These are phyloP conservation scores for Psilopsiagon aymara DNA, from an alignment of 2,113 vertebrate genomes.

Conservation along the genomic window DNA sequence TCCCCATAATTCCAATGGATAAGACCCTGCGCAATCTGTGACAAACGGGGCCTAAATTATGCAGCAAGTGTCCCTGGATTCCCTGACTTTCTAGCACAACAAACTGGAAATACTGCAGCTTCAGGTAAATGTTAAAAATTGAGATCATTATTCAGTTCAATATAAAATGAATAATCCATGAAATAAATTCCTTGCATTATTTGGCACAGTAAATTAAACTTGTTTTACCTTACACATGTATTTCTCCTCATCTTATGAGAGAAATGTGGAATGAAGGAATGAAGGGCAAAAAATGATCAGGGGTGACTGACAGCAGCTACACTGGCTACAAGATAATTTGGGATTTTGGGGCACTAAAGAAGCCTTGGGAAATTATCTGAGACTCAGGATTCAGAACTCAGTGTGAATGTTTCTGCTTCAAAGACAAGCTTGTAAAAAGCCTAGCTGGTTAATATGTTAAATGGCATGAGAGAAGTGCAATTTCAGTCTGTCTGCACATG, in stretches of 20 bases:
- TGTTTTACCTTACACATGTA: neutral
- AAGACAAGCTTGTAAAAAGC: neutral
- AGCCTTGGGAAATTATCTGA: neutral
- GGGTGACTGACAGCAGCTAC: neutral
- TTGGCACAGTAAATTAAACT: constrained; percentile 24
- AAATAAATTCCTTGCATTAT: constrained; percentile 11
- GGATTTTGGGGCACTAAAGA: neutral
- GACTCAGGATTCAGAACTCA: neutral
- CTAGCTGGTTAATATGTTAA: neutral
- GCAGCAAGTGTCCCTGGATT: neutral
- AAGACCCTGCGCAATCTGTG: neutral
- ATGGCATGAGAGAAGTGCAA: neutral
- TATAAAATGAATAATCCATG: constrained; percentile 34
- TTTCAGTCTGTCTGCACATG: neutral
- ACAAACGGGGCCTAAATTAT: constrained; percentile 32
- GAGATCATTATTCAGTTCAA: constrained; percentile 14
- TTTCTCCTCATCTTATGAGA: neutral
- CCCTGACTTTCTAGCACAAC: neutral
- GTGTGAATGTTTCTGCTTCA: neutral
- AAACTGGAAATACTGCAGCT: constrained; percentile 27
- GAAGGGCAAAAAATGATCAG: neutral
- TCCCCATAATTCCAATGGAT: constrained; percentile 15
- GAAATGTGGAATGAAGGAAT: neutral
- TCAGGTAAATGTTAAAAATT: constrained; percentile 22
- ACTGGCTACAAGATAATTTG: neutral